Conservation (phyloP, 2,888 invertebrate species). For the Psylliodes chrysocephalus region DNA sequence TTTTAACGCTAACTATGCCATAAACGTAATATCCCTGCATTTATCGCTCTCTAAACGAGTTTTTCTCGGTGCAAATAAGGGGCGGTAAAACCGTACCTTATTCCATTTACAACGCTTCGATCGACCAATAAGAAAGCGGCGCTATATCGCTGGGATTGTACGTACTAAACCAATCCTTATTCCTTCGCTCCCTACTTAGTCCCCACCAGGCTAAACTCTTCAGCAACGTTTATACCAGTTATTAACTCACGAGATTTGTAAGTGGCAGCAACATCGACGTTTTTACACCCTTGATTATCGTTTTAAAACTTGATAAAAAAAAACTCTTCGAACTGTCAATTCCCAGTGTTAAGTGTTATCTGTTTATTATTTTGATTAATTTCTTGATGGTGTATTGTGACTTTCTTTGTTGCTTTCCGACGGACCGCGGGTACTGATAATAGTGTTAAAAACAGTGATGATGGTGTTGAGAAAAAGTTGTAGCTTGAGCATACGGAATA, state of each 20-base stretch:
- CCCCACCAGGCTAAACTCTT: constrained; percentile 38
- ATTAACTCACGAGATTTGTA: constrained; percentile 62
- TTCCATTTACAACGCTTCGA: constrained; percentile 57
- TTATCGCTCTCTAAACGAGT: constrained; percentile 56
- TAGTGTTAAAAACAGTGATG: constrained; percentile 19
- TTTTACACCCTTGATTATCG: constrained; percentile 27
- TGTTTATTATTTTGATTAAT: neutral
- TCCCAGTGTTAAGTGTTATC: constrained; percentile 2
- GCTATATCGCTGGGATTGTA: constrained; percentile 44
- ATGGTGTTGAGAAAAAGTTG: constrained; percentile 19
- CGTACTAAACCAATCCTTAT: constrained; percentile 48
- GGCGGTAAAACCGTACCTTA: constrained; percentile 53
- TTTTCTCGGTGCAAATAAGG: constrained; percentile 56
- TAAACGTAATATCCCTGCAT: constrained; percentile 59
- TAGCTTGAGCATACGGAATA: constrained; percentile 21
- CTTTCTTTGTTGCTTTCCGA: neutral
- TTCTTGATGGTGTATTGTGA: neutral
- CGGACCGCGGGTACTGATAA: constrained; percentile 10
- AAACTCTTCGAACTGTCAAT: neutral
- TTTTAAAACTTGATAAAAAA: constrained; percentile 24
- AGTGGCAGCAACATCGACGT: constrained; percentile 56
- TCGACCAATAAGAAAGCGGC: constrained; percentile 51
- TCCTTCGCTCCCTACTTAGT: constrained; percentile 46
- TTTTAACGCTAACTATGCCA: constrained; percentile 57
- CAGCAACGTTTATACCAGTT: constrained; percentile 52